Conservation (phyloP, 2,888 invertebrate species). For the Eremobia ochroleuca region DNA sequence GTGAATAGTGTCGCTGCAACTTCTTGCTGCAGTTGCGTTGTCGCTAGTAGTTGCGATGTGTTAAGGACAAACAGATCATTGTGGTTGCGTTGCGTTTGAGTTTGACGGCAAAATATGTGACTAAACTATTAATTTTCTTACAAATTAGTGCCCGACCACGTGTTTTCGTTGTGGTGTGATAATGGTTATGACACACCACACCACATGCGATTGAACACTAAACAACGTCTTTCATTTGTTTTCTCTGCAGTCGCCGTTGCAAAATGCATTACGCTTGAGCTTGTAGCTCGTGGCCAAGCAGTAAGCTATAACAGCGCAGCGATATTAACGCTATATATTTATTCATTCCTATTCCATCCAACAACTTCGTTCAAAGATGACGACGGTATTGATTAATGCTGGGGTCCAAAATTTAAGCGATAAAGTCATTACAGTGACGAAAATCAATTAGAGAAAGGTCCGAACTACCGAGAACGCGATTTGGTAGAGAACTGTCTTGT, state of each 20-base stretch:
- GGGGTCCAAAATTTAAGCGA: conserved; percentile 26
- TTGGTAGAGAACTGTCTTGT: neutral
- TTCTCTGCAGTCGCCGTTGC: neutral
- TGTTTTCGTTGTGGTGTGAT: neutral
- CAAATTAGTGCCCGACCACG: neutral
- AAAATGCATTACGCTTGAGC: neutral
- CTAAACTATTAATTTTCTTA: neutral
- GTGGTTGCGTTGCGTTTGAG: too few relatives aligned
- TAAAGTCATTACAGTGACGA: conserved; percentile 44
- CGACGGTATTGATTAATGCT: conserved; percentile 43
- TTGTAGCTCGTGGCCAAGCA: neutral
- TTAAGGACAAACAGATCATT: too few relatives aligned
- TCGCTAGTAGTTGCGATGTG: too few relatives aligned
- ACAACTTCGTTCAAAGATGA: neutral
- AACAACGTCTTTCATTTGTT: neutral
- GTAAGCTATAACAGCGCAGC: neutral
- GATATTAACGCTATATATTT: neutral
- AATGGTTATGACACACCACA: too few relatives aligned
- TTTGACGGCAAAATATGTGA: too few relatives aligned
- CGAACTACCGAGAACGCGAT: neutral
- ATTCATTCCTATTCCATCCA: conserved; percentile 10
- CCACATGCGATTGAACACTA: too few relatives aligned
- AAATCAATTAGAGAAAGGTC: conserved; percentile 39
- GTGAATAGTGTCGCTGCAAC: neutral
- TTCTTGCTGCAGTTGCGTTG: neutral